Evolutionary conservation across 2,797 vertebrate genomes (phyloP).

Genomic region (Megaceryle alcyon): DNA sequence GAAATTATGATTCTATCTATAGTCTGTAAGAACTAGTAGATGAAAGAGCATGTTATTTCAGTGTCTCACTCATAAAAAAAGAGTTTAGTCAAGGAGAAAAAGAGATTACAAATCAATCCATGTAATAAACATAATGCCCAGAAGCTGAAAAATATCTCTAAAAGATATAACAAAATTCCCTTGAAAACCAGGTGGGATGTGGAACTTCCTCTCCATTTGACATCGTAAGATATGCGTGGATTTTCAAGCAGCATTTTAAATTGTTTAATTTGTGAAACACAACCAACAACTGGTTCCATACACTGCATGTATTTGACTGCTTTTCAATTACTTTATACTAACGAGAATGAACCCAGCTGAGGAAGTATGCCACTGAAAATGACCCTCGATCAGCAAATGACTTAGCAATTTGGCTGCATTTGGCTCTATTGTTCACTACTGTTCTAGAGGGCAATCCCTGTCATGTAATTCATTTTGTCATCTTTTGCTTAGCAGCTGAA

Average conservation of each 20-base stretch:
- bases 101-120: slow-evolving; percentile 35
- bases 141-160: slow-evolving; percentile 18
- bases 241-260: neutral
- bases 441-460: neutral
- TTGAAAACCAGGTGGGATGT: neutral
- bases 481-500: neutral
- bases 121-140: slow-evolving; percentile 19
- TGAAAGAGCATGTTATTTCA: slow-evolving; percentile 42
- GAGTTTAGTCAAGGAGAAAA: slow-evolving; percentile 36
- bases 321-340: neutral
- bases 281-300: neutral
- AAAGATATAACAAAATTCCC: slow-evolving; percentile 21
- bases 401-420: neutral
- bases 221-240: neutral
- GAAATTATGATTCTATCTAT: slow-evolving; percentile 27
- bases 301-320: neutral
- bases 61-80: slow-evolving; percentile 21
- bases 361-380: neutral
- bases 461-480: neutral
- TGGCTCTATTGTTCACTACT: neutral
- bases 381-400: neutral
- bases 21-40: neutral
- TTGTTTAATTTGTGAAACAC: neutral
- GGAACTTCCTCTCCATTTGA: neutral
- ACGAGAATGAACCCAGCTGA: neutral